Base-by-base conservation (phyloP, 37 sponge, comb jelly and placozoan genomes). In the Spongilla lacustris region DNA sequence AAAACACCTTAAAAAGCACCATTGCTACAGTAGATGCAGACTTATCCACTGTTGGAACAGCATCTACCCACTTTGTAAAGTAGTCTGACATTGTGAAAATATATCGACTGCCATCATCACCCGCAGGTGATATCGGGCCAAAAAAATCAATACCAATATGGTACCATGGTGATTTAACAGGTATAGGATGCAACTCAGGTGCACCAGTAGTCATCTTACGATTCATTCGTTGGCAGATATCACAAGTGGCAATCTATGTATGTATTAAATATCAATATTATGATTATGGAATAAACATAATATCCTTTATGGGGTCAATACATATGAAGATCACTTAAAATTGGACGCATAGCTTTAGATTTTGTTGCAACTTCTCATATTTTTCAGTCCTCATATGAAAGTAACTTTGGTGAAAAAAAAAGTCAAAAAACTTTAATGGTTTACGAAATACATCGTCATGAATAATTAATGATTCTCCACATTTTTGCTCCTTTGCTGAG, bases 21-120 rank as follows among this genome's bases (percentile, higher is more conserved):
- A 35, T 25, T 21, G 93, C 93, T n/a, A 89, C 90, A 28, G 28
- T 21, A 71, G 23, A 29, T 36, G 93, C 93, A 78, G 38, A 27
- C 73, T 92, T 89, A 74, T 79, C 70, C 10, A 78, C 26, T 26
- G 81, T 77, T 46, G 89, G 77, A 31, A 89, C 32, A 67, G 86
- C 89, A 28, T 92, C 86, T 4, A 82, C 87, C 86, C 82, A 92
- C 87, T 89, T 92, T 17, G 90, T 85, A 74, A 93, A 93, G 74
- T 93, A 93, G 80, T 93, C 87, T 76, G 87, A 86, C 8, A 93
- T 46, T 8, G 90, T 89, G 14, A 93, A 58, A 33, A 93, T 86
- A 38, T 81, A 93, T 10, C 58, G 46, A 36, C 30, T 74, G 17
- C 86, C 85, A 83, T 79, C 84, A 24, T 73, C 26, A 73, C 74